Evolutionary conservation across 2,797 vertebrate species (phyloP), one percentile per base, ranked within the genome.

Genomic region (Tiaroga cobitis): DNA sequence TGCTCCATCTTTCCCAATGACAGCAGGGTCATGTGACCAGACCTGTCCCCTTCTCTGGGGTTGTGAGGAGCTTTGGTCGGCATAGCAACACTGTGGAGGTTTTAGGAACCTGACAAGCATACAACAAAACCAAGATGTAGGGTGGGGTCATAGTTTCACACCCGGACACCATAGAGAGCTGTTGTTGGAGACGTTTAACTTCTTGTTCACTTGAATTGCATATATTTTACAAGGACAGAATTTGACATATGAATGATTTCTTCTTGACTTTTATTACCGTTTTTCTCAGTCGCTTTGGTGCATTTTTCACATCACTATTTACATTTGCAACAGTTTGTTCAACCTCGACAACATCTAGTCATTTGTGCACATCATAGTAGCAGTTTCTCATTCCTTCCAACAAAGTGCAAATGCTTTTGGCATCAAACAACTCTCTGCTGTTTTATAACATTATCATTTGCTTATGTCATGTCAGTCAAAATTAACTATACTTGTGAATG

Each of bases 31-130:
- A 89, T 85, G 69, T 89, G 88, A 84, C 83, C 77, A 83, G 54
- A 86, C 86, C 76, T 80, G 84, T 83, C 84, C 88, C 84, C 84
- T 84, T 89, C 83, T 83, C 72, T 15, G 61, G 72, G 83, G 61
- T 65, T 87, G 84, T 82, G 83, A 80, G 74, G 86, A 89, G 80
- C 84, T 89, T 74, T 84, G 73, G 88, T 87, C 87, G 88, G 81
- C 88, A 89, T 89, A 79, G 88, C 86, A 89, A 89, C 88, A 78
- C 88, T 83, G 80, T 61, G 49, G 76, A 61, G 65, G 86, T 67
- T 87, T 85, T 85, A 56, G 72, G 88, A 83, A 63, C 37, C 77
- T 73, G 81, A 81, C 77, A 61, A 67, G 83, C 86, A 83, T 82
- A 56, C 69, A 74, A 73, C 46, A 49, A 65, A 80, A 70, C 76